Evolutionary conservation across 2,113 vertebrate genomes (phyloP).

Genomic region (Guaruba guarouba): DNA sequence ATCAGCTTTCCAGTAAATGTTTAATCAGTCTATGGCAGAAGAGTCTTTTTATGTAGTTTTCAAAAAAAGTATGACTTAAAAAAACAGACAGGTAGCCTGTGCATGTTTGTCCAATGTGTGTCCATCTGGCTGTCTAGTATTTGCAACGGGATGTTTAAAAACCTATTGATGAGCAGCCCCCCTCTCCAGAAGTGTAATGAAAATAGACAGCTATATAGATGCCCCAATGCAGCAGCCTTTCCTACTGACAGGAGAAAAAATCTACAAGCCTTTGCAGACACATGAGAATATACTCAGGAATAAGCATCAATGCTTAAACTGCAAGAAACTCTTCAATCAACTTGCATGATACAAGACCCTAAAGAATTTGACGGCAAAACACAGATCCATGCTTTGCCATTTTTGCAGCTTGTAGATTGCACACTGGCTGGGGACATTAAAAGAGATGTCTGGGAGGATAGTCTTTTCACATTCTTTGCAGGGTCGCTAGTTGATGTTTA

Average conservation of each 20-base stretch:
- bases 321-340: background rate
- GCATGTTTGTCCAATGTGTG: background rate
- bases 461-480: conserved; percentile 8
- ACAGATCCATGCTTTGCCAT: background rate
- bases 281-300: background rate
- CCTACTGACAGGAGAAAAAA: background rate
- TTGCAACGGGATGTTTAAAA: background rate
- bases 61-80: background rate
- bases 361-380: background rate
- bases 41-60: background rate
- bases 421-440: background rate
- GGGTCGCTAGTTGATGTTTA: conserved; percentile 12
- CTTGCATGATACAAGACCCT: background rate
- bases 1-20: conserved; percentile 2
- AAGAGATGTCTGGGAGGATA: background rate
- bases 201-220: background rate
- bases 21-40: background rate
- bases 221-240: background rate
- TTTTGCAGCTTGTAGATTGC: background rate
- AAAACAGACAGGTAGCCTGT: background rate
- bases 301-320: background rate
- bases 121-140: background rate
- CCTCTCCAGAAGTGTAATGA: background rate
- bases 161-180: background rate
- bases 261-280: background rate